Evolutionary conservation across 2,888 invertebrate genomes (phyloP), one percentile per base, ranked within the genome.

Genomic region (Stenolophus ochropezus): DNA sequence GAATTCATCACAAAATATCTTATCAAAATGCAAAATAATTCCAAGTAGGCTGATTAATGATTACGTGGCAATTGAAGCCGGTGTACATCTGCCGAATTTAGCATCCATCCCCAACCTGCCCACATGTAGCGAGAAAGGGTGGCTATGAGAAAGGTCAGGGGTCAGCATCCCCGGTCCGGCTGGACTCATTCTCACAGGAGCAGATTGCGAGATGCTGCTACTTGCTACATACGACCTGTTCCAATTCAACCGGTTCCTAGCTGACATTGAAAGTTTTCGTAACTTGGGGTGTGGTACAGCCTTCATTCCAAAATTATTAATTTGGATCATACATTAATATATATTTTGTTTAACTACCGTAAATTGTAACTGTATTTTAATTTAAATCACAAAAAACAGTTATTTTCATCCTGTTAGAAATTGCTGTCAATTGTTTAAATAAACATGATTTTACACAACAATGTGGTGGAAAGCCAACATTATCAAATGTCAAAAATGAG

Each of bases 211-310:
- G 16, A 4, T n/a, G 14, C 1, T 14, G 53, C 53, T 53, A 53
- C 53, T 53, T 53, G 53, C 53, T n/a, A 14, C 18, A 6, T 18
- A 14, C 3, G 18, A 53, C 53, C 18, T 53, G 53, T 53, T 53
- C 1, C 53, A 18, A n/a, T 53, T 18, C 20, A 53, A 53, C 53
- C 53, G 53, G 53, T 53, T 53, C 18, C 18, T 53, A 53, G 53
- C 53, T 53, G 53, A 53, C 53, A 53, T 53, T 53, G 53, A 53
- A 49, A 49, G 49, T 49, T 49, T 49, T 49, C 6, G 11, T n/a
- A 49, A 49, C n/a, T n/a, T 49, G 53, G 53, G 53, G 53, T 53
- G 53, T 53, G 53, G 53, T 53, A 14, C 8, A 8, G 53, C 53
- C 53, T 53, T 53, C 53, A 20, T 8, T 4, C 49, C 3, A 49